These are phyloP conservation scores for Ia io DNA, from an alignment of 2,113 vertebrate species.

Conservation along the genomic window DNA sequence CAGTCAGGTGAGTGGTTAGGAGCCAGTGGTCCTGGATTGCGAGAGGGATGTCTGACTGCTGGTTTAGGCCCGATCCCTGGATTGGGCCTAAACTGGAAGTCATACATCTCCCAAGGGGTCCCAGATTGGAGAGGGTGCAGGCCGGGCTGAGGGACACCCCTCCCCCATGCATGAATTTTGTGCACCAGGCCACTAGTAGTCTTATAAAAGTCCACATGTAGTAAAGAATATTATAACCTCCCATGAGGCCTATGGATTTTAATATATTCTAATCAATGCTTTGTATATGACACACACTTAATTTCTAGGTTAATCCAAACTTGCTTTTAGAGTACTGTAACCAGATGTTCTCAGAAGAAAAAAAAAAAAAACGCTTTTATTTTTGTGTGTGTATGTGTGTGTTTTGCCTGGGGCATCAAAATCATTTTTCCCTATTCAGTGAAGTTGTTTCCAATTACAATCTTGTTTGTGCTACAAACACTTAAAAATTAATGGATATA, in stretches of 20 bases:
- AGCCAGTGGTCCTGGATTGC: too few species aligned
- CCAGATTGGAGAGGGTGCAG: too few species aligned
- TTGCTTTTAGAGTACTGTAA: slow-evolving; percentile 54
- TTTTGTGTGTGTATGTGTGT: slow-evolving; percentile 33
- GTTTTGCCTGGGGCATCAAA: slow-evolving; percentile 69
- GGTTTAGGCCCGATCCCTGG: too few species aligned
- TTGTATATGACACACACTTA: not conserved
- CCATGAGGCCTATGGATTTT: not conserved
- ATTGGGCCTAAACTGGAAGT: too few species aligned
- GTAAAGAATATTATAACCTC: not conserved
- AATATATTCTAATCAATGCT: slow-evolving; percentile 39
- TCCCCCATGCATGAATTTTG: too few species aligned
- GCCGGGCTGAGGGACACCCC: too few species aligned
- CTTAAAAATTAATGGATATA: slow-evolving; percentile 52
- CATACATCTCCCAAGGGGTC: too few species aligned
- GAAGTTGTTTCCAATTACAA: slow-evolving; percentile 70
- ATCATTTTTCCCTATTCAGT: slow-evolving; percentile 46
- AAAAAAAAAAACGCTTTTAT: not conserved
- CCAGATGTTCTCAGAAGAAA: slow-evolving; percentile 48
- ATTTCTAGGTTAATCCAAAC: slow-evolving; percentile 57
- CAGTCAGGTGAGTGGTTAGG: too few species aligned
- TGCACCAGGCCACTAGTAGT: not conserved
- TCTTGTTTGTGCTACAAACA: slow-evolving; percentile 51
- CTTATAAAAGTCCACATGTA: not conserved
- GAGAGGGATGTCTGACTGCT: too few species aligned